Evolutionary conservation across 2,113 vertebrate species (phyloP), one percentile per base, ranked within the genome.

Genomic region (Helogale parvula): DNA sequence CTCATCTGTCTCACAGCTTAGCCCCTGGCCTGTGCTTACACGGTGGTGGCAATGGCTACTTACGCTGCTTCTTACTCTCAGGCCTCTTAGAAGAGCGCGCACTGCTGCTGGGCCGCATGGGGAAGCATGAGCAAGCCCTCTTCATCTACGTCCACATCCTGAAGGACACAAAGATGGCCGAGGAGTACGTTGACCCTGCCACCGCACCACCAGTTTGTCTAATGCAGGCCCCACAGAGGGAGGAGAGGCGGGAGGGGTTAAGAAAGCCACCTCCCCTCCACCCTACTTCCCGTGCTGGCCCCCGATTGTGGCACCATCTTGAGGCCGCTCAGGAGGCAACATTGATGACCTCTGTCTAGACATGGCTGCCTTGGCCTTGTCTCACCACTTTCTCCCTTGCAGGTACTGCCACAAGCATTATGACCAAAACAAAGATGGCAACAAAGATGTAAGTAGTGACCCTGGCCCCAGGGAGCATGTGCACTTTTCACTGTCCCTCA

Each of bases 81-180:
- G 99, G 99, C 71, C 99, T 99, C 60, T 98, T 99, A 93, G 99
- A 99, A 98, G 99, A 99, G 97, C 99, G 99, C 63, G 99, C 99
- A 41, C 97, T 99, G 85, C 99, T 99, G 0, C 98, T 99, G 98
- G 99, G 99, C 33, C 99, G 99, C 74, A 99, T 99, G 99, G 99
- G 99, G 16, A 99, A 99, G 94, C 99, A 99, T 0, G 99, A 99
- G 71, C 99, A 99, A 98, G 99, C 99, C 71, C 99, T 99, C 47
- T 99, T 99, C 98, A 99, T 99, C 98, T 99, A 99, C 7, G 99
- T 99, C 77, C 99, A 99, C 98, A 98, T 99, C 97, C 98, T 99
- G 96, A 99, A 99, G 82, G 99, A 99, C 95, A 99, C 99, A 0
- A 99, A 52, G 97, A 99, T 99, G 99, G 99, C 99, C 60, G 99